A percentile compares a stretch with the other conserved stretches of the same genome.
Evolutionary conservation across 2,797 vertebrate genomes (phyloP).

Genomic region (Myiotriccus ornatus): DNA sequence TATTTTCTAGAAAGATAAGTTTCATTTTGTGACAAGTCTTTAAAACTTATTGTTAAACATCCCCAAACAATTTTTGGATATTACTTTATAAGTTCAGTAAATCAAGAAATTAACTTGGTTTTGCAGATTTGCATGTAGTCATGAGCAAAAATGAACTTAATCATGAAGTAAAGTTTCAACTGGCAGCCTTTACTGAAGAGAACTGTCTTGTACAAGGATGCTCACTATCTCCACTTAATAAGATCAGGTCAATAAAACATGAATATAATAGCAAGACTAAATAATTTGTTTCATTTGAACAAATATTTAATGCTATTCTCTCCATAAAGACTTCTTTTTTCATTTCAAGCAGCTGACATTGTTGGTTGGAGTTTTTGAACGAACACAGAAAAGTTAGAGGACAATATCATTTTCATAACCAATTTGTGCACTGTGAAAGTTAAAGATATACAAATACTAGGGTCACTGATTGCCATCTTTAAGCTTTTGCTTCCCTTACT

Average conservation of each 20-base stretch:
- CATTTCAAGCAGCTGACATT: neutral
- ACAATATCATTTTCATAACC: neutral
- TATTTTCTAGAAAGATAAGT: neutral
- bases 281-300: neutral
- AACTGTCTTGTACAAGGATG: neutral
- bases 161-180: neutral
- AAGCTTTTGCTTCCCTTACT: neutral
- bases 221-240: neutral
- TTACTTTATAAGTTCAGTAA: neutral
- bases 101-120: neutral
- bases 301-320: neutral
- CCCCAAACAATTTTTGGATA: rapidly evolving
- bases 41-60: neutral
- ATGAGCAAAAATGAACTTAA: neutral
- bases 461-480: neutral
- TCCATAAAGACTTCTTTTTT: neutral
- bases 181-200: neutral
- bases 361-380: neutral
- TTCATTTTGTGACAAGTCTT: neutral
- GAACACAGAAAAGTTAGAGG: neutral
- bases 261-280: neutral
- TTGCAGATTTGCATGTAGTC: neutral
- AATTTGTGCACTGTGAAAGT: neutral
- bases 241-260: neutral
- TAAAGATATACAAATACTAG: neutral